Conservation (phyloP, 2,888 invertebrate species). For the Exocentrus adspersus region DNA sequence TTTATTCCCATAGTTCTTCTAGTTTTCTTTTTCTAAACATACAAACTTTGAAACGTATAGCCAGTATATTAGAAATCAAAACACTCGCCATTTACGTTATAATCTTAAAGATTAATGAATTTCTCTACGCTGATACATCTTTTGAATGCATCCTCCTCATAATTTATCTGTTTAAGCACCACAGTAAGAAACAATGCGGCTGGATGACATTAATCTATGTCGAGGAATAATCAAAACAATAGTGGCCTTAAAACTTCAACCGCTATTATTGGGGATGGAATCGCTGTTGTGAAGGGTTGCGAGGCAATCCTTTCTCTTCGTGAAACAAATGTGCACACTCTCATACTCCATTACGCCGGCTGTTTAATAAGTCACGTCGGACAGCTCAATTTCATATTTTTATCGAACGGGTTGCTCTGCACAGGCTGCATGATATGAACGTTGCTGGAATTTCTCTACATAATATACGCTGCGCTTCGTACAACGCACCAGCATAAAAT, state of each 20-base stretch:
- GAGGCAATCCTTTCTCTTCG: slow-evolving; percentile 4
- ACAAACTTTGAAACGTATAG: too few relatives aligned
- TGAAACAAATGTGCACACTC: slow-evolving; percentile 24
- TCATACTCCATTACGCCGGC: slow-evolving; percentile 16
- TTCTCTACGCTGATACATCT: too few relatives aligned
- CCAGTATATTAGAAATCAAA: too few relatives aligned
- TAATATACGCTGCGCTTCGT: too few relatives aligned
- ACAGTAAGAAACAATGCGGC: too few relatives aligned
- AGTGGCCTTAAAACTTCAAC: neutral
- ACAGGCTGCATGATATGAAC: neutral
- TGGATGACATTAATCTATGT: neutral
- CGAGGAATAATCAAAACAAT: neutral
- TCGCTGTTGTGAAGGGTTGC: neutral
- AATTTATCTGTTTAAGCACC: too few relatives aligned
- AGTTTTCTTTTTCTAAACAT: too few relatives aligned
- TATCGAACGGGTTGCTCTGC: neutral
- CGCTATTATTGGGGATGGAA: slow-evolving; percentile 10
- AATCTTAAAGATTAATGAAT: too few relatives aligned
- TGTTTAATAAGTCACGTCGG: slow-evolving; percentile 24
- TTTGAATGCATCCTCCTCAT: too few relatives aligned
- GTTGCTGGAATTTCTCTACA: neutral
- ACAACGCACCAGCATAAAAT: too few relatives aligned
- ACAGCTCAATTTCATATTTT: slow-evolving; percentile 22
- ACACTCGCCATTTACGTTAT: too few relatives aligned
- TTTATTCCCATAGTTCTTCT: too few relatives aligned